Evolutionary conservation across 37 sponge, comb jelly and placozoan genomes (phyloP).

Genomic region (Dysidea cf. avara): DNA sequence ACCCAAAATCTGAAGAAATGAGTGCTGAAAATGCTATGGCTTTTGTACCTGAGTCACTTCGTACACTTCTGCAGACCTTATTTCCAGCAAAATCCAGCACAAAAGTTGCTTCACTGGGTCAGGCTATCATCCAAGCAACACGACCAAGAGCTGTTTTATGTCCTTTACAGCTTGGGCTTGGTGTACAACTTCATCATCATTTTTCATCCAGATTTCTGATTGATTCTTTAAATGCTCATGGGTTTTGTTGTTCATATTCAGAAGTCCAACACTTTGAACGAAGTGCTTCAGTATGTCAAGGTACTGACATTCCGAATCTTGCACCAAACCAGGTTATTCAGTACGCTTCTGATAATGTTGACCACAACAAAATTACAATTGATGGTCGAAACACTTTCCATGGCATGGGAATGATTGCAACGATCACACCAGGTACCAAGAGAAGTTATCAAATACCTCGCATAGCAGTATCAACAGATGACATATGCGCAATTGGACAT

Average conservation of each 20-base stretch:
- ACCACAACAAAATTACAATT: conserved; percentile 25
- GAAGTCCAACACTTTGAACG: conserved; percentile 12
- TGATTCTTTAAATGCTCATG: no score
- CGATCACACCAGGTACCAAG: conserved; percentile 24
- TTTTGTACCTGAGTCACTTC: no score
- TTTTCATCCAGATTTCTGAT: conserved; percentile 8
- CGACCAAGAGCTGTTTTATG: no score
- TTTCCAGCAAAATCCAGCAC: no score
- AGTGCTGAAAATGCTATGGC: no score
- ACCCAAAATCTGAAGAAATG: no score
- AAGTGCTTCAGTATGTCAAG: conserved; percentile 23
- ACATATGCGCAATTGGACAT: conserved; percentile 1
- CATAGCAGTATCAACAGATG: neutral
- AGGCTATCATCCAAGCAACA: conserved; percentile 4
- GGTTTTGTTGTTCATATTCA: conserved; percentile 20
- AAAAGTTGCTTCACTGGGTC: conserved; percentile 8
- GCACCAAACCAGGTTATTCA: conserved; percentile 16
- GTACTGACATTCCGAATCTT: conserved; percentile 31
- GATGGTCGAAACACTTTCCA: conserved; percentile 25
- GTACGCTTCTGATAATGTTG: conserved; percentile 22
- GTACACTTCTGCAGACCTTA: no score
- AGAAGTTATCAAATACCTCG: conserved; percentile 17
- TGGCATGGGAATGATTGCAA: conserved; percentile 20
- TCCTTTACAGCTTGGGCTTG: no score
- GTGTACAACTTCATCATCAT: conserved; percentile 5